Percentiles rank a stretch among this genome's conserved stretches.
Evolutionary conservation across 2,888 invertebrate genomes (phyloP).

Genomic region (Alviniconcha strummeri): DNA sequence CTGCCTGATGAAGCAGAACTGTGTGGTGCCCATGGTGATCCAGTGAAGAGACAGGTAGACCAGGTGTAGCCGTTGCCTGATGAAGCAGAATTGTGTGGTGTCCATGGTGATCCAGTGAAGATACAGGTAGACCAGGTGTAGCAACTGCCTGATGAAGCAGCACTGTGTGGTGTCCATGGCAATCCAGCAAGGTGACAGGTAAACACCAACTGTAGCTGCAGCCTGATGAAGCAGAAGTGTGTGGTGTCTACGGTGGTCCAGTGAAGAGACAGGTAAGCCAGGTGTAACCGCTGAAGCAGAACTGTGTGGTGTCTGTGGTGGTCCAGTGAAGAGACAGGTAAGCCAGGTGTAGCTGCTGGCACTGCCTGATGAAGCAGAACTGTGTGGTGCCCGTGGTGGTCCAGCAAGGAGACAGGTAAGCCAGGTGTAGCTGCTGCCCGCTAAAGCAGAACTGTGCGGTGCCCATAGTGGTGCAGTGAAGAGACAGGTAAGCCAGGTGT

Average conservation of each 20-base stretch:
- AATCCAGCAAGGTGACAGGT: conserved; percentile 80
- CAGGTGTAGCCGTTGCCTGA: no score
- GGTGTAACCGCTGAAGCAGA: no score
- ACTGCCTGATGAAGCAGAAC: conserved; percentile 78
- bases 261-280: no score
- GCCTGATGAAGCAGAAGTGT: conserved; percentile 90
- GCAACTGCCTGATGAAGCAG: no score
- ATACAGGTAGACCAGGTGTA: conserved; percentile 75
- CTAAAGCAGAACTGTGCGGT: conserved; percentile 95
- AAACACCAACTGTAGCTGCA: conserved; percentile 15
- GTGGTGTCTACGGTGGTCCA: conserved; percentile 86
- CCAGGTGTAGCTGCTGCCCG: conserved; percentile 92
- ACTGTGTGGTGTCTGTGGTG: conserved; percentile 89
- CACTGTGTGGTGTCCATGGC: no score
- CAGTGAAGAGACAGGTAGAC: no score
- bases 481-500: conserved; percentile 76
- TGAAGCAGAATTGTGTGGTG: no score
- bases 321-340: conserved; percentile 80
- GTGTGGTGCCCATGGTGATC: conserved; percentile 86
- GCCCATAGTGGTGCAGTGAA: conserved; percentile 81
- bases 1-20: conserved; percentile 96
- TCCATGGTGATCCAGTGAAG: conserved; percentile 82
- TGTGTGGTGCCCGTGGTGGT: conserved; percentile 86
- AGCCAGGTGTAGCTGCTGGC: conserved; percentile 5
- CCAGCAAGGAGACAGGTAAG: conserved; percentile 76